A percentile compares a stretch with the other conserved stretches of the same genome.
These are phyloP conservation scores for Vanacampus margaritifer DNA, from an alignment of 2,113 vertebrate species.

Conservation along the genomic window DNA sequence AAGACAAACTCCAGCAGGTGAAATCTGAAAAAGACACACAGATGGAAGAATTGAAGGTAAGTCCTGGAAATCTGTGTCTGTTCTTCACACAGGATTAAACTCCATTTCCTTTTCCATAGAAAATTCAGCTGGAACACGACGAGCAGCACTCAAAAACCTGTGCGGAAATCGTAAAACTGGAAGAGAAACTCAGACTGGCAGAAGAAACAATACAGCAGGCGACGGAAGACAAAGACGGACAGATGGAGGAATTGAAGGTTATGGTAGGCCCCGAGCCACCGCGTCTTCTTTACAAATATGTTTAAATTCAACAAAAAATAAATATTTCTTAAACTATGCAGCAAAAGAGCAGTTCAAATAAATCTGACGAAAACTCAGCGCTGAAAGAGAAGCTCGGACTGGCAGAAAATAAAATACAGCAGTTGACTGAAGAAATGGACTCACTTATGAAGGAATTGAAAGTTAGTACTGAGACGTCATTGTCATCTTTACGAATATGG, in stretches of 20 bases:
- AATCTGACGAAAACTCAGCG: no score
- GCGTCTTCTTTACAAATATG: no score
- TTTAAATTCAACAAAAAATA: no score
- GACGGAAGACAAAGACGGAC: slow-evolving; percentile 52
- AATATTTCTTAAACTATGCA: no score
- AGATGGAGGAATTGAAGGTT: neutral
- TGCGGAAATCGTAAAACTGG: slow-evolving; percentile 58
- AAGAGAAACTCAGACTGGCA: slow-evolving; percentile 73
- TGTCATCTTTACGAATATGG: neutral
- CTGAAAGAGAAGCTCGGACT: neutral
- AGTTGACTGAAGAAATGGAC: neutral
- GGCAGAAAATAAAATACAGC: neutral
- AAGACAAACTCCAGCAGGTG: neutral
- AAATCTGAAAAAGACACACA: neutral
- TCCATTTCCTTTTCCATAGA: slow-evolving; percentile 10
- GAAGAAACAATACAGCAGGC: slow-evolving; percentile 77
- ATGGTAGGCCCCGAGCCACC: no score
- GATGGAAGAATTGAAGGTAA: neutral
- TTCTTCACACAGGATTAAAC: neutral
- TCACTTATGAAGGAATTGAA: neutral
- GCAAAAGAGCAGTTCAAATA: neutral
- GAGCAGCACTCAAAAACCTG: slow-evolving; percentile 16
- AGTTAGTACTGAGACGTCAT: neutral
- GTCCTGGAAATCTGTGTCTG: neutral
- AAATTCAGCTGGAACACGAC: slow-evolving; percentile 66